Evolutionary conservation across 2,888 invertebrate genomes (phyloP).

Genomic region (Apoda limacodes): DNA sequence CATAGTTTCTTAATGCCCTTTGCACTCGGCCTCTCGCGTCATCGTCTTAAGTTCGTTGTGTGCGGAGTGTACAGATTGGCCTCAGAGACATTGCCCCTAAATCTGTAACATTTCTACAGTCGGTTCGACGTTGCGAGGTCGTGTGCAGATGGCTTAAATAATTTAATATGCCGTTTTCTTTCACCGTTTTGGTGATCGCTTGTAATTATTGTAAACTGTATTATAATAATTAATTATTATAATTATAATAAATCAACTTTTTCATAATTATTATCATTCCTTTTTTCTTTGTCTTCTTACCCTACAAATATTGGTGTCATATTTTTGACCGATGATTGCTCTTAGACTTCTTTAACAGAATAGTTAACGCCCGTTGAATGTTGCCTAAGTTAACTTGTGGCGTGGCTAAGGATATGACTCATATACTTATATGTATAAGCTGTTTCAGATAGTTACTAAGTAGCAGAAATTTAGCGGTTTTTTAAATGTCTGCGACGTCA

Average conservation of each 20-base stretch:
- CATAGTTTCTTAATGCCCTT: not conserved
- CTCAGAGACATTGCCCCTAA: not conserved
- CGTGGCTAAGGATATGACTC: not conserved
- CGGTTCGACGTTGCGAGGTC: slow-evolving; percentile 29
- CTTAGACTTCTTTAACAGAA: not conserved
- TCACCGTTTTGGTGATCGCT: slow-evolving; percentile 70
- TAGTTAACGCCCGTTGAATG: no score
- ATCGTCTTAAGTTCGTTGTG: slow-evolving; percentile 6
- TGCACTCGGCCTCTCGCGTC: slow-evolving; percentile 13
- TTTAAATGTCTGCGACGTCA: no score
- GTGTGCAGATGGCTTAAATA: slow-evolving; percentile 46
- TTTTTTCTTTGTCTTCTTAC: no score
- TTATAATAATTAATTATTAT: slow-evolving; percentile 70
- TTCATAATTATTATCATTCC: slow-evolving; percentile 68
- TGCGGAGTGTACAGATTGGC: slow-evolving; percentile 5
- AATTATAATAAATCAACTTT: slow-evolving; percentile 70
- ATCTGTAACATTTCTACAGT: slow-evolving; percentile 16
- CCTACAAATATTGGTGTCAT: no score
- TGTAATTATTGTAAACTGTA: slow-evolving; percentile 72
- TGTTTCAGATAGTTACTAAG: no score
- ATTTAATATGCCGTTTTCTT: slow-evolving; percentile 69
- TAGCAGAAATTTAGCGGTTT: no score
- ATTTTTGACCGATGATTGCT: no score
- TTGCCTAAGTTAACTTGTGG: no score
- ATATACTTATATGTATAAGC: no score